Conservation (phyloP, 2,113 vertebrate genomes). For the Nematolebias whitei region DNA sequence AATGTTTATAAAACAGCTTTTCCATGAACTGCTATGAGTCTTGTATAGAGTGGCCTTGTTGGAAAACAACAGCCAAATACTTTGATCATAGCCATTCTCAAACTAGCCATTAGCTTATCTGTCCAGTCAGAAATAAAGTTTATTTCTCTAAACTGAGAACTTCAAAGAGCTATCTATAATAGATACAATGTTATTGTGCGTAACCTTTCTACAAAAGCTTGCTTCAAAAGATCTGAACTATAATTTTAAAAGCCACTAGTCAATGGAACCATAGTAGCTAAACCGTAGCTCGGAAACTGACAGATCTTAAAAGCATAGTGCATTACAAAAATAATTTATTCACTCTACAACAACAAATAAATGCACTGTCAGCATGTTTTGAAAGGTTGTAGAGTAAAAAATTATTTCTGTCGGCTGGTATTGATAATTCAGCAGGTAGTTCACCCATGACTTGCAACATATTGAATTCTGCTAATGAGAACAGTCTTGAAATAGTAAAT, state of each 20-base stretch:
- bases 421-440: slow-evolving; percentile 17
- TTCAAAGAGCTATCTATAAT: not conserved
- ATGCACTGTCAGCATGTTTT: not conserved
- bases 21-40: no score
- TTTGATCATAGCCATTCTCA: no score
- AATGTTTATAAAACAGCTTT: no score
- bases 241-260: not conserved
- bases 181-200: not conserved
- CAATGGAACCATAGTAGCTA: not conserved
- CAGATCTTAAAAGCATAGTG: not conserved
- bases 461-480: slow-evolving; percentile 47
- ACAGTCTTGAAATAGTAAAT: slow-evolving; percentile 36
- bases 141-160: not conserved
- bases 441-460: slow-evolving; percentile 18
- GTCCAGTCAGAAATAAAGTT: not conserved
- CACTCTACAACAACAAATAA: not conserved
- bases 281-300: not conserved
- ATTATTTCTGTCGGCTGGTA: not conserved
- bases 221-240: not conserved
- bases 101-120: not conserved
- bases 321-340: not conserved
- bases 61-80: no score
- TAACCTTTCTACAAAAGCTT: no score
- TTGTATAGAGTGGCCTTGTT: no score
- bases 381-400: slow-evolving; percentile 1